Conservation (phyloP, 2,797 vertebrate genomes). For the Trachops cirrhosus region DNA sequence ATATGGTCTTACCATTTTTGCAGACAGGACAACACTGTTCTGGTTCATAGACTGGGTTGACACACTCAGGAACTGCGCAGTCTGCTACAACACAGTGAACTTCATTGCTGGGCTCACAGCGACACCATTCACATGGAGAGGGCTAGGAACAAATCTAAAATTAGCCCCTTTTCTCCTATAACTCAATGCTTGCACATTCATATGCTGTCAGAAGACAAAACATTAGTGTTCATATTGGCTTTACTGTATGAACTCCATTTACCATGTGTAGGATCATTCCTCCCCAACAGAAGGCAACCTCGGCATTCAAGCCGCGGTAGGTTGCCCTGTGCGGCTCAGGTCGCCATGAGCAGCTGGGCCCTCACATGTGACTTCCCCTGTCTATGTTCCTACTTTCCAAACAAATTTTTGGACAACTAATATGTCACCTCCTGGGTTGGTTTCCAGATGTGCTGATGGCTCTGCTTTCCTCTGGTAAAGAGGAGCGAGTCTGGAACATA, state of each 20-base stretch:
- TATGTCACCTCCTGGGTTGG: not conserved
- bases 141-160: slow-evolving; percentile 91
- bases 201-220: slow-evolving; percentile 80
- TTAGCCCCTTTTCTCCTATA: slow-evolving; percentile 85
- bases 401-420: slow-evolving; percentile 5
- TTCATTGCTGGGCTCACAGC: slow-evolving; percentile 99
- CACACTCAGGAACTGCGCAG: slow-evolving; percentile 98
- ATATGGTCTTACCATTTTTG: slow-evolving; percentile 96
- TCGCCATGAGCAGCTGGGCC: not conserved
- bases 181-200: slow-evolving; percentile 82
- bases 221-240: slow-evolving; percentile 69
- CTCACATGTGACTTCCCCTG: not conserved
- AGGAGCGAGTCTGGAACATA: not conserved
- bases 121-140: slow-evolving; percentile 99
- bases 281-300: not conserved
- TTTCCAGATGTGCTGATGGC: not conserved
- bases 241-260: slow-evolving; percentile 62
- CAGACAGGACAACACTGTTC: slow-evolving; percentile 99
- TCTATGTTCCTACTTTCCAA: not conserved
- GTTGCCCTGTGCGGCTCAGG: not conserved
- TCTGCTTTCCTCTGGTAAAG: not conserved
- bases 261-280: slow-evolving; percentile 36
- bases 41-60: slow-evolving; percentile 99
- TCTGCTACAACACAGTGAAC: slow-evolving; percentile 99
- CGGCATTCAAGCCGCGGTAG: not conserved